Conservation (phyloP, 2,113 vertebrate species). For the Lagopus leucura region DNA sequence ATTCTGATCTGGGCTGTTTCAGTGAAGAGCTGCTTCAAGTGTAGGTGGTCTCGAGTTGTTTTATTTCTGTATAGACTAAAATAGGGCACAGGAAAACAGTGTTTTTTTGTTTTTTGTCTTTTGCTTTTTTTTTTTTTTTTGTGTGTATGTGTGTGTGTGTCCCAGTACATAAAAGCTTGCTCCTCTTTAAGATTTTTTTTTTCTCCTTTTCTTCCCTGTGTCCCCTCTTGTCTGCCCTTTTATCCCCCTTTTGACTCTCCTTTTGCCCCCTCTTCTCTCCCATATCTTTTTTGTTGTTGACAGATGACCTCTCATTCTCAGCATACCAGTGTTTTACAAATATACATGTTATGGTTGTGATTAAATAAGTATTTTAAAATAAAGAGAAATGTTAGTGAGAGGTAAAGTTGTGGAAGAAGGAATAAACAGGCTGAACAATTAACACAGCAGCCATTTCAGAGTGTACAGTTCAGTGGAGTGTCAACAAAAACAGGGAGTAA, state of each 20-base stretch:
- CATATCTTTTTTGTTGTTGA: not conserved
- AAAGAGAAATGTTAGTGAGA: not conserved
- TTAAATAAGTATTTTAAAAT: not conserved
- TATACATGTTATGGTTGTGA: rapidly evolving
- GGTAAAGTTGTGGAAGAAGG: not conserved
- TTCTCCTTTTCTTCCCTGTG: not conserved
- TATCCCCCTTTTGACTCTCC: not conserved
- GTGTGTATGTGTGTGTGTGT: not conserved
- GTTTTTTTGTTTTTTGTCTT: too few relatives aligned
- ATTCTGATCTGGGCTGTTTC: not conserved
- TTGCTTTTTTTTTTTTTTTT: too few relatives aligned
- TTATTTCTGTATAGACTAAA: not conserved
- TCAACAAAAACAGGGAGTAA: not conserved
- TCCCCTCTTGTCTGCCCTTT: not conserved
- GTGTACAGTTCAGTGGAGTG: not conserved
- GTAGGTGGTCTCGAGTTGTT: not conserved
- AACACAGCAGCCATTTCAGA: not conserved
- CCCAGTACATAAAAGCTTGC: not conserved
- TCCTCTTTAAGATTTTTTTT: not conserved
- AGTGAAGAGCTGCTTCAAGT: not conserved
- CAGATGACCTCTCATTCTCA: not conserved
- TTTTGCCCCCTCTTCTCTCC: not conserved
- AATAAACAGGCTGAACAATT: not conserved
- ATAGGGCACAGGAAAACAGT: not conserved
- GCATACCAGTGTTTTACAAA: not conserved